phyloP scores from a whole-genome alignment of 2,113 vertebrate species.

The Colinus virginianus region DNA sequence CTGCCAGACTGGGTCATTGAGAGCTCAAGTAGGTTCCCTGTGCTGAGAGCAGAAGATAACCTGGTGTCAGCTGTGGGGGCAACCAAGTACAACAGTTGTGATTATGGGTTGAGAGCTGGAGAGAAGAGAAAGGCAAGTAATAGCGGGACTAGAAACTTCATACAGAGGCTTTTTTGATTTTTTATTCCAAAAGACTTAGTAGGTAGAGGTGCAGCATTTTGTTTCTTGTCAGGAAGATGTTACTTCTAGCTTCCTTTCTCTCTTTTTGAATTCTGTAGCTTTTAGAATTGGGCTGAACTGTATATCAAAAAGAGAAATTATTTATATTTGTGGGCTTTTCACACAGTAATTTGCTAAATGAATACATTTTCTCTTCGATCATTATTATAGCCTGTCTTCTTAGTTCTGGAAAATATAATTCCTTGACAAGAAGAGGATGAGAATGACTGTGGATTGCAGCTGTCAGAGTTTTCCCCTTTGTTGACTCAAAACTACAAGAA shows the following conservation, averaged over 20 bases:
- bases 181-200: not conserved
- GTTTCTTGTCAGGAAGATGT: not conserved
- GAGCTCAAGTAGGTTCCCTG: not conserved
- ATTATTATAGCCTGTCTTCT: not conserved
- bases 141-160: not conserved
- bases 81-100: not conserved
- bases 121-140: not conserved
- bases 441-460: not conserved
- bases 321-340: not conserved
- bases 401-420: not conserved
- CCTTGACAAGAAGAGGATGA: not conserved
- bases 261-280: not conserved
- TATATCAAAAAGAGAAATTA: not conserved
- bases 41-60: not conserved
- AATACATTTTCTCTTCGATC: not conserved
- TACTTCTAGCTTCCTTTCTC: not conserved
- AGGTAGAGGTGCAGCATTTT: not conserved
- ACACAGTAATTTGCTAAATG: not conserved
- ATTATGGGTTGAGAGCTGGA: not conserved
- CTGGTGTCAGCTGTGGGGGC: not conserved
- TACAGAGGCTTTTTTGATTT: not conserved
- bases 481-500: constrained; percentile 4
- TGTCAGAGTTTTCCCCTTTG: not conserved
- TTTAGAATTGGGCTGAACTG: not conserved
- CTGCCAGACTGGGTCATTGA: not conserved